Evolutionary conservation across 2,888 invertebrate genomes (phyloP).

Genomic region (Mystacides longicornis): DNA sequence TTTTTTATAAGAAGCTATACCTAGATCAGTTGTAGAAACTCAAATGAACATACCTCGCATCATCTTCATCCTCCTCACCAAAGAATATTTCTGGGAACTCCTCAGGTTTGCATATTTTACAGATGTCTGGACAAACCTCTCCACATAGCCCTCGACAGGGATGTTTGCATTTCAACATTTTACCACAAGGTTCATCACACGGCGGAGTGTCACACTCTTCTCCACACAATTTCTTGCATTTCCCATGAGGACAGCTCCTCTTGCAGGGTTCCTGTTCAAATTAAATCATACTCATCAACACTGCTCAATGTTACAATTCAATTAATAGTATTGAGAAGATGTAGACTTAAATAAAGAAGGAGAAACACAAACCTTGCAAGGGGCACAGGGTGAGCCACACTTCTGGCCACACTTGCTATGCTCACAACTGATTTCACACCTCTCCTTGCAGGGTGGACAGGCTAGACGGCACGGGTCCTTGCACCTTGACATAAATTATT

Average conservation of each 20-base stretch:
- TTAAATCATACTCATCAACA: neutral
- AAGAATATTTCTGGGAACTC: slow-evolving; percentile 39
- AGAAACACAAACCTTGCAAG: slow-evolving; percentile 10
- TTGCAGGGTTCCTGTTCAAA: slow-evolving; percentile 30
- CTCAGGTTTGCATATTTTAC: slow-evolving; percentile 50
- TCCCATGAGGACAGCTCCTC: slow-evolving; percentile 42
- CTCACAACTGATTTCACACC: slow-evolving; percentile 43
- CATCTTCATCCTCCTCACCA: slow-evolving; percentile 46
- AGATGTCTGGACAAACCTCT: slow-evolving; percentile 58
- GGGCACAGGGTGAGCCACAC: slow-evolving; percentile 38
- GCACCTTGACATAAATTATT: slow-evolving; percentile 36
- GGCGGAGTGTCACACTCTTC: slow-evolving; percentile 40
- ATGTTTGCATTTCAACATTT: slow-evolving; percentile 48
- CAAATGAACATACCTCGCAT: no score
- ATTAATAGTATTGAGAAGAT: neutral
- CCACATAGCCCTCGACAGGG: slow-evolving; percentile 64
- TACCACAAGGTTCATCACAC: slow-evolving; percentile 40
- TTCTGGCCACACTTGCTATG: slow-evolving; percentile 45
- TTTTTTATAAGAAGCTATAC: no score
- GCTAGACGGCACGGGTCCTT: slow-evolving; percentile 46
- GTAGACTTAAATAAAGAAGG: neutral
- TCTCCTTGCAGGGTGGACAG: slow-evolving; percentile 49
- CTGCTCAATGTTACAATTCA: neutral
- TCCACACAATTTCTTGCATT: slow-evolving; percentile 43
- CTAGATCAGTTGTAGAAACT: no score